Evolutionary conservation across 2,888 invertebrate genomes (phyloP), one percentile per base, ranked within the genome.

Genomic region (Pseudolycoriella hygida): DNA sequence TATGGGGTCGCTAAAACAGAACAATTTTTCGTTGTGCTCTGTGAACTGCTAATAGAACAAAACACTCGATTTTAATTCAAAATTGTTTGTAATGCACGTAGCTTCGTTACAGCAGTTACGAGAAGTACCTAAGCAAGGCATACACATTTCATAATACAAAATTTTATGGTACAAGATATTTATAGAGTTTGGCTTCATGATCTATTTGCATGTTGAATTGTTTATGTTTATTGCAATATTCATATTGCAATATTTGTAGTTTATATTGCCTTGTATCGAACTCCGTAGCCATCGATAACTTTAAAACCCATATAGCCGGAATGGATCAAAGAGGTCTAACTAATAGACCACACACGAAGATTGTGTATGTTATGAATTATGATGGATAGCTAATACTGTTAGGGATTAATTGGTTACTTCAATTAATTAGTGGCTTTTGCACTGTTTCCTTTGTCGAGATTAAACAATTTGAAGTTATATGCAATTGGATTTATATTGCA

Each of bases 121-220:
- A n/a, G n/a, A n/a, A n/a, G n/a, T n/a, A n/a, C n/a, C n/a, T n/a
- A n/a, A n/a, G n/a, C n/a, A n/a, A n/a, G n/a, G 5, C 8, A 25
- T 25, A 25, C 25, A n/a, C 25, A 6, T 25, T 25, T 25, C 25
- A 25, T 25, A 25, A 25, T 25, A 25, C 25, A 25, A n/a, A n/a
- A 25, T 25, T 25, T 25, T 25, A 25, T 25, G 8, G 25, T 25
- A 25, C 25, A 25, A 6, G 25, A 25, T 25, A 25, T 25, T 25
- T 37, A 37, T 37, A 15, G 25, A 41, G 19, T 41, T 41, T 4
- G 15, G 25, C 34, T 38, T 34, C 43, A 43, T 43, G 43, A 43
- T 43, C 43, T 43, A 43, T 43, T 43, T 43, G 43, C 43, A 43
- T 43, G 43, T 38, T 43, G 37, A 38, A 43, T 43, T 32, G 43